Percentiles rank a stretch among this genome's conserved stretches.
Conservation (phyloP, 2,797 vertebrate species). For the Podarcis siculus region DNA sequence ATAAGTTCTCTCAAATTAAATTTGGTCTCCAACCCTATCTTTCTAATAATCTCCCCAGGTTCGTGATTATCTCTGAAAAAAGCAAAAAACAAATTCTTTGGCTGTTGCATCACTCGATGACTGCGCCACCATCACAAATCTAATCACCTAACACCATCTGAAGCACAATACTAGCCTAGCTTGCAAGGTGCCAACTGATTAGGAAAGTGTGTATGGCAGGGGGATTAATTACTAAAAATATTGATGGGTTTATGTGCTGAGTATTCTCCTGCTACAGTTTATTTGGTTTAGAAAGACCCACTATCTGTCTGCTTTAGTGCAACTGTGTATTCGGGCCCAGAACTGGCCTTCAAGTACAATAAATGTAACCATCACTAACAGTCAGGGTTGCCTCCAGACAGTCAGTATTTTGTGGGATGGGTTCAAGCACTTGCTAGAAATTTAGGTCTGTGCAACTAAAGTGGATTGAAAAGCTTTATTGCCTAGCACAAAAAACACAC, state of each 20-base stretch:
- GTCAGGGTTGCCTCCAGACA: too few relatives aligned
- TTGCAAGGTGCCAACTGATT: neutral
- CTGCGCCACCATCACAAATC: neutral
- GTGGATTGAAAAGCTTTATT: too few relatives aligned
- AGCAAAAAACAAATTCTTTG: neutral
- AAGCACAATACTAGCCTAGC: neutral
- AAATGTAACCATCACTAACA: neutral
- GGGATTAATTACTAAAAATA: neutral
- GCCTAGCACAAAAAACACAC: too few relatives aligned
- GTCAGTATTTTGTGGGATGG: too few relatives aligned
- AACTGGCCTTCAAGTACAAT: neutral
- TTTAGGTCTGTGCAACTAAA: too few relatives aligned
- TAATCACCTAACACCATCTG: neutral
- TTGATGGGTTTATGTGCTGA: neutral
- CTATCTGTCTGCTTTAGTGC: neutral
- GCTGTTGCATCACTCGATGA: neutral
- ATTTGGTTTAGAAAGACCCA: neutral
- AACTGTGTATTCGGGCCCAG: neutral
- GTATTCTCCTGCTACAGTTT: neutral
- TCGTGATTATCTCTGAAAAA: neutral
- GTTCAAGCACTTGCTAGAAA: too few relatives aligned
- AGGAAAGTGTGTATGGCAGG: neutral
- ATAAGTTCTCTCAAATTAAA: neutral
- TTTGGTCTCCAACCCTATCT: neutral
- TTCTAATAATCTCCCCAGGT: neutral